Evolutionary conservation across 2,888 invertebrate species (phyloP).

Genomic region (Dynastes maya): DNA sequence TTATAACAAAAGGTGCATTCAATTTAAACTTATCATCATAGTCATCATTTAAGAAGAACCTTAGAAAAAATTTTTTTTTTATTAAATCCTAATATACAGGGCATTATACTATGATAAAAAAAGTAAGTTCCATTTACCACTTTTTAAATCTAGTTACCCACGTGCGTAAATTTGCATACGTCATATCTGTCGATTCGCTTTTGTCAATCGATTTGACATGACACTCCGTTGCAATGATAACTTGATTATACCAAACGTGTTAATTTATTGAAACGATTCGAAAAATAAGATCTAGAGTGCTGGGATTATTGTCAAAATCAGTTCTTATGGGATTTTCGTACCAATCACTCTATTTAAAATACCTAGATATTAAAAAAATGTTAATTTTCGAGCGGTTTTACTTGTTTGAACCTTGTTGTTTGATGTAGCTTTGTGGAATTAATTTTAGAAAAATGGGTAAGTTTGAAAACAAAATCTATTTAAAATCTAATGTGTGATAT

Average conservation of each 20-base stretch:
- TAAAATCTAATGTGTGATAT: no score
- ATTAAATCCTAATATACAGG: background rate
- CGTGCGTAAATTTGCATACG: background rate
- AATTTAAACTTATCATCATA: background rate
- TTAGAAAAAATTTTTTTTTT: background rate
- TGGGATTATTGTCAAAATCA: background rate
- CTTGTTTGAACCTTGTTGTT: background rate
- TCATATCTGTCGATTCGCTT: background rate
- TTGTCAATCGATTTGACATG: conserved; percentile 6
- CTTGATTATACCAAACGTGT: background rate
- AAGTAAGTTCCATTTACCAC: no score
- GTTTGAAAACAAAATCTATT: background rate
- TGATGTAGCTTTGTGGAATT: background rate
- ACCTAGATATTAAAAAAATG: background rate
- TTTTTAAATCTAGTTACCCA: background rate
- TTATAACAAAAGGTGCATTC: background rate
- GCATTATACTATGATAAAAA: no score
- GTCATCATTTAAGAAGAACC: no score
- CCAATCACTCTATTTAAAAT: no score
- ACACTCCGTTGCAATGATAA: background rate
- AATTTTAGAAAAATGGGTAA: background rate
- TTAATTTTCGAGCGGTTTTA: background rate
- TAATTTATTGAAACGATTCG: background rate
- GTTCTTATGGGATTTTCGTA: background rate
- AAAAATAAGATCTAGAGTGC: background rate